A percentile compares a stretch with the other conserved stretches of the same genome.
Evolutionary conservation across 2,888 invertebrate genomes (phyloP).

Genomic region (Dioctria rufipes): DNA sequence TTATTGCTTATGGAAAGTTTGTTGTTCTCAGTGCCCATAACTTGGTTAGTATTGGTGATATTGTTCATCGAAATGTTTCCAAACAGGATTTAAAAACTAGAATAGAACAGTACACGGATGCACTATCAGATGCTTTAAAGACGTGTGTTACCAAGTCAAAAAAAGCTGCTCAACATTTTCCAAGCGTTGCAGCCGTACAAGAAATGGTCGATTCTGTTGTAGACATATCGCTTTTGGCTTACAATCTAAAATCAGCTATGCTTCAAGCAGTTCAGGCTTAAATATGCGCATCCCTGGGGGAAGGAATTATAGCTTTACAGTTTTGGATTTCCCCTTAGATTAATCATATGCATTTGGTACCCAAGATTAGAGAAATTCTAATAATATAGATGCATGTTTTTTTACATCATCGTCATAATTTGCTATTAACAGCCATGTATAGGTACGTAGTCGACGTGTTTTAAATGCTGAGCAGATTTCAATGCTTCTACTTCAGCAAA

Average conservation of each 20-base stretch:
- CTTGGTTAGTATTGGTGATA: slow-evolving; percentile 94
- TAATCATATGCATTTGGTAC: no score
- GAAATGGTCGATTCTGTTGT: slow-evolving; percentile 95
- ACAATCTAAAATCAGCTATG: slow-evolving; percentile 82
- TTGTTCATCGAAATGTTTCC: slow-evolving; percentile 88
- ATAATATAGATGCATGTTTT: no score
- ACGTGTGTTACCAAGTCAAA: slow-evolving; percentile 90
- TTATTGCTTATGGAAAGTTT: slow-evolving; percentile 94
- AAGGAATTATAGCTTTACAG: no score
- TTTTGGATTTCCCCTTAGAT: no score
- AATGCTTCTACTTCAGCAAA: no score
- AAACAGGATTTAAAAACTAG: slow-evolving; percentile 82
- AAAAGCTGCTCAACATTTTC: slow-evolving; percentile 92
- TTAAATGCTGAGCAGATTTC: no score
- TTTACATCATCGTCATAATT: no score
- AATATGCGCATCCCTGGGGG: background rate
- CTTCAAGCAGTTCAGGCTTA: slow-evolving; percentile 75
- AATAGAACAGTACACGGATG: slow-evolving; percentile 83
- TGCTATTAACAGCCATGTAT: no score
- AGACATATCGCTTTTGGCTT: slow-evolving; percentile 87
- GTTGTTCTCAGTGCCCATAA: slow-evolving; percentile 95
- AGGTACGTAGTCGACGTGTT: no score
- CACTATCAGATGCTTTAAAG: slow-evolving; percentile 85
- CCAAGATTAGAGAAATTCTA: no score
- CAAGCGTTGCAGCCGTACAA: slow-evolving; percentile 90